A percentile compares a stretch with the other conserved stretches of the same genome.
Conservation (phyloP, 2,888 invertebrate species). For the Metacarcinus magister region DNA sequence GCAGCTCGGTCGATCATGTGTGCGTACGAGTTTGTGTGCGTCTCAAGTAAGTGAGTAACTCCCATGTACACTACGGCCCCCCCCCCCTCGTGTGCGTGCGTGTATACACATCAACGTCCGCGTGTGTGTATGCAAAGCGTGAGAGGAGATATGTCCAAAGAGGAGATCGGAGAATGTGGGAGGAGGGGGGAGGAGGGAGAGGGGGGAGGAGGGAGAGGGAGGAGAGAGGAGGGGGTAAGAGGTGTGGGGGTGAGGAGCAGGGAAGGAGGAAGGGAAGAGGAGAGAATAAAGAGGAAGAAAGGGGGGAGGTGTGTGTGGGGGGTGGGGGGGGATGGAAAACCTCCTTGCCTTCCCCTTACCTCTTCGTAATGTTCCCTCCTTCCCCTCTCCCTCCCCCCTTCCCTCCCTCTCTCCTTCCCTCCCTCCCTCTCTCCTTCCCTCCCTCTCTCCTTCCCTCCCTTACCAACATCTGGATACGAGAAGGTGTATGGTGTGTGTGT, state of each 20-base stretch:
- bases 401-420: neutral
- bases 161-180: constrained; percentile 30
- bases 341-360: no score
- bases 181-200: neutral
- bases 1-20: constrained; percentile 38
- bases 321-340: neutral
- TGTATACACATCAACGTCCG: constrained; percentile 21
- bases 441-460: neutral
- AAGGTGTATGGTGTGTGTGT: constrained; percentile 58
- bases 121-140: constrained; percentile 50
- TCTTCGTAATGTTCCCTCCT: neutral
- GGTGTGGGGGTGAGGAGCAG: neutral
- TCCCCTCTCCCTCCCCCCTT: neutral
- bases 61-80: neutral
- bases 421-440: neutral
- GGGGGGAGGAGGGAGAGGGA: neutral
- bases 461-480: constrained; percentile 10
- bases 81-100: constrained; percentile 46
- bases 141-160: constrained; percentile 51
- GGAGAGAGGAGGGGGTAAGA: neutral
- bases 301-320: neutral
- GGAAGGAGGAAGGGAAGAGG: neutral
- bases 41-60: constrained; percentile 45
- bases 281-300: no score
- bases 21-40: constrained; percentile 53